Evolutionary conservation across 2,113 vertebrate genomes (phyloP).

Genomic region (Prietella phreatophila): DNA sequence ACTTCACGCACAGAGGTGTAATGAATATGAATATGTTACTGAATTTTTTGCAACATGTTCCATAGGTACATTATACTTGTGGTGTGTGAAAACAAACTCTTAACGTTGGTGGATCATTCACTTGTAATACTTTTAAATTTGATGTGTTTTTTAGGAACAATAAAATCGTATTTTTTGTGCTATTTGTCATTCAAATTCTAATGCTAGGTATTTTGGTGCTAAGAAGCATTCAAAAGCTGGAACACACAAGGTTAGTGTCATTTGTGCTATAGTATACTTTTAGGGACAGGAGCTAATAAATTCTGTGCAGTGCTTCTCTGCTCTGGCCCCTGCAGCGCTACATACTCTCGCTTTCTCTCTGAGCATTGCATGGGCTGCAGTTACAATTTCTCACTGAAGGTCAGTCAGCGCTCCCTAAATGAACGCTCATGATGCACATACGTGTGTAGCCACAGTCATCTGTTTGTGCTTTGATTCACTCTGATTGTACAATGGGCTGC

Average conservation of each 20-base stretch:
- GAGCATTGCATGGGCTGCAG: slow-evolving; percentile 4
- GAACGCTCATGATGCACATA: slow-evolving; percentile 67
- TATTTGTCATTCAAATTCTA: not conserved
- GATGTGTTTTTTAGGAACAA: not conserved
- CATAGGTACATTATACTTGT: not conserved
- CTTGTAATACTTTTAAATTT: not conserved
- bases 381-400: slow-evolving; percentile 61
- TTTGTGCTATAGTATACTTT: slow-evolving; percentile 57
- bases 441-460: slow-evolving; percentile 62
- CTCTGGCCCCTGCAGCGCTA: slow-evolving; percentile 30
- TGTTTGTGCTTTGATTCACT: slow-evolving; percentile 57
- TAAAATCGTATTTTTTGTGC: not conserved
- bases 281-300: slow-evolving; percentile 62
- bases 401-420: slow-evolving; percentile 69
- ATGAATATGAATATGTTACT: not conserved
- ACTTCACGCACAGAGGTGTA: too few relatives aligned
- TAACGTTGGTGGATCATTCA: not conserved
- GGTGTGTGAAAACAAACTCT: not conserved
- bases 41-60: not conserved
- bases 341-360: slow-evolving; percentile 37
- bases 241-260: slow-evolving; percentile 48
- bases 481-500: slow-evolving; percentile 66
- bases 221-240: not conserved
- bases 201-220: not conserved
- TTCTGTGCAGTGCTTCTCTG: slow-evolving; percentile 51